Evolutionary conservation across 2,113 vertebrate species (phyloP).

Genomic region (Thamnophis sirtalis): DNA sequence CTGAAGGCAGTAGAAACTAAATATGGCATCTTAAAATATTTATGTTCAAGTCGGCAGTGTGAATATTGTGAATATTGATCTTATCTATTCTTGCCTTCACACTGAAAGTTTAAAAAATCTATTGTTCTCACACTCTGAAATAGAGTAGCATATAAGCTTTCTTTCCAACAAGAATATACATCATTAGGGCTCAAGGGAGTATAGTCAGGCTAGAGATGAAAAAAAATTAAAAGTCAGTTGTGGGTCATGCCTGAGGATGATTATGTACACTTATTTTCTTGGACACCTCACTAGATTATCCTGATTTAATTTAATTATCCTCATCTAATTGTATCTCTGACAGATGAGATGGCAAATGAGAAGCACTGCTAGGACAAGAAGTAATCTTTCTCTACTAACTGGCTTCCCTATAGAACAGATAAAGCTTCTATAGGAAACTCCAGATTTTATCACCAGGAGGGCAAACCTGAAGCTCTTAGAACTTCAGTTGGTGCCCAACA

Average conservation of each 20-base stretch:
- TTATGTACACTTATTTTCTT: neutral
- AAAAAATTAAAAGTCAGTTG: neutral
- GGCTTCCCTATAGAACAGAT: neutral
- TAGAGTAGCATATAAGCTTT: conserved; percentile 14
- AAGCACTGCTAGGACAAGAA: neutral
- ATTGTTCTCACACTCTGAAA: neutral
- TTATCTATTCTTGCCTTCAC: neutral
- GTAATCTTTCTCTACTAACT: neutral
- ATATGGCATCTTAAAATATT: neutral
- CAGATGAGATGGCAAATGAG: neutral
- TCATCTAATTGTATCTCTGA: neutral
- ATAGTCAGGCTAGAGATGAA: neutral
- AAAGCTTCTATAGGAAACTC: neutral
- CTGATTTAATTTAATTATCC: neutral
- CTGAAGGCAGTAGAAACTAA: neutral
- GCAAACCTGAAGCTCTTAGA: neutral
- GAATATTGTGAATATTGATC: neutral
- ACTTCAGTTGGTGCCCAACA: neutral
- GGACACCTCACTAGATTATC: neutral
- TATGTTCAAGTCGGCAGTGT: neutral
- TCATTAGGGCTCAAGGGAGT: no score
- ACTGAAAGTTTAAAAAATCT: neutral
- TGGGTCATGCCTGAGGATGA: neutral
- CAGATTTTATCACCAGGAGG: neutral
- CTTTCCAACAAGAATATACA: conserved; percentile 1